These are phyloP conservation scores for Cheilosia variabilis DNA, from an alignment of 2,888 invertebrate species.

Conservation along the genomic window DNA sequence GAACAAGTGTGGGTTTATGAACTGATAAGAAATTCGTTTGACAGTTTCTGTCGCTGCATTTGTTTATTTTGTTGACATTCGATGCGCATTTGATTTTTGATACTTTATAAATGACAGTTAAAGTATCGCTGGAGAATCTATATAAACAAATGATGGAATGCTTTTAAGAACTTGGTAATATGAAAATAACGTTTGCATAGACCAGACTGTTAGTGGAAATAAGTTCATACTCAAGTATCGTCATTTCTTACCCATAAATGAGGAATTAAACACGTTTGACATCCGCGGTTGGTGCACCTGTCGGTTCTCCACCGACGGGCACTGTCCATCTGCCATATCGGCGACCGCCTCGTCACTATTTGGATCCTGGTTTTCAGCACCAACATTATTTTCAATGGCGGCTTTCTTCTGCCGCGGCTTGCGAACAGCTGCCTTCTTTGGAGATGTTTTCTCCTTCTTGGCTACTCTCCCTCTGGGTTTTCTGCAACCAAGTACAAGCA, in stretches of 20 bases:
- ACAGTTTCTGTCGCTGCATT: too few relatives aligned
- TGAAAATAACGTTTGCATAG: too few relatives aligned
- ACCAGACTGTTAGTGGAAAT: too few relatives aligned
- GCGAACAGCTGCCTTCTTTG: conserved; percentile 38
- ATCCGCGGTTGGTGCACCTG: conserved; percentile 1
- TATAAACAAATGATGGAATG: too few relatives aligned
- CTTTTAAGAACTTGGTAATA: too few relatives aligned
- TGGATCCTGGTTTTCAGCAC: conserved; percentile 45
- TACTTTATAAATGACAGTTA: too few relatives aligned
- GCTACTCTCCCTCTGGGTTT: conserved; percentile 36
- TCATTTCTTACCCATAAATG: conserved; percentile 51
- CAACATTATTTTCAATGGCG: not conserved
- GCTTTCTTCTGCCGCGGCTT: conserved; percentile 47
- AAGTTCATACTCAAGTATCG: too few relatives aligned
- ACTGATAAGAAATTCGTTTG: too few relatives aligned
- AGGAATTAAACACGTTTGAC: conserved; percentile 42
- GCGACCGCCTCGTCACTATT: conserved; percentile 37
- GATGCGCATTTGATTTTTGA: too few relatives aligned
- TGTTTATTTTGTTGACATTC: too few relatives aligned
- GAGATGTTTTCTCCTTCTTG: conserved; percentile 35
- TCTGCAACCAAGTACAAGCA: conserved; percentile 8
- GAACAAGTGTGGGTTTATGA: too few relatives aligned
- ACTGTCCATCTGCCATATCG: conserved; percentile 40
- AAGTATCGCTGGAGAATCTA: too few relatives aligned
- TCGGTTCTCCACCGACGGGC: not conserved